Evolutionary conservation across 2,797 vertebrate genomes (phyloP).

Genomic region (Enteromius paludinosus): DNA sequence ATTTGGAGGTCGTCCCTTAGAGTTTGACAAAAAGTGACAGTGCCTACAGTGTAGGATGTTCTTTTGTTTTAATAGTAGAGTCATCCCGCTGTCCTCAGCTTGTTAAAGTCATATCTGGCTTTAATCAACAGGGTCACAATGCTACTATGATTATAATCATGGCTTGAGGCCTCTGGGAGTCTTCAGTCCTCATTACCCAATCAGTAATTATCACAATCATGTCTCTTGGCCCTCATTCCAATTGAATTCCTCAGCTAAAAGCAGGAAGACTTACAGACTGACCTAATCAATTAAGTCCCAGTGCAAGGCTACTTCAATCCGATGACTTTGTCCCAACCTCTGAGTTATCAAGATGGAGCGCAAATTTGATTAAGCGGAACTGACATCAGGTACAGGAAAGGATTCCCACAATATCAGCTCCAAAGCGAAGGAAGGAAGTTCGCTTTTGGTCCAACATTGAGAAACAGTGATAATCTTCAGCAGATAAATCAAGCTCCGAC

Average conservation of each 20-base stretch:
- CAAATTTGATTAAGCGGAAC: slow-evolving; percentile 63
- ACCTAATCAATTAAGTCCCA: slow-evolving; percentile 71
- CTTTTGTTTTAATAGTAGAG: slow-evolving; percentile 50
- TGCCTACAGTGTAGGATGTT: slow-evolving; percentile 33
- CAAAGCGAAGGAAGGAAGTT: slow-evolving; percentile 25
- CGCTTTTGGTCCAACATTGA: slow-evolving; percentile 41
- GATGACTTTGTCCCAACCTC: slow-evolving; percentile 69
- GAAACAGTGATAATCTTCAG: slow-evolving; percentile 58
- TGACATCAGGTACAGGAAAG: slow-evolving; percentile 60
- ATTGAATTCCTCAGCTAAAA: slow-evolving; percentile 67
- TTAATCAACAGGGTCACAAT: slow-evolving; percentile 66
- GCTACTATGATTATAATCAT: slow-evolving; percentile 61
- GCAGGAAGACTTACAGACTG: slow-evolving; percentile 63
- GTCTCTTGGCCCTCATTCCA: slow-evolving; percentile 66
- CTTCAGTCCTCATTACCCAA: slow-evolving; percentile 70
- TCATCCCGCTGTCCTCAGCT: slow-evolving; percentile 59
- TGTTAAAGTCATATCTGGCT: slow-evolving; percentile 66
- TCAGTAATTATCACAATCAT: slow-evolving; percentile 73
- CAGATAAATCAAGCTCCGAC: slow-evolving; percentile 60
- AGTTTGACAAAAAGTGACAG: slow-evolving; percentile 50
- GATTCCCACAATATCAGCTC: slow-evolving; percentile 55
- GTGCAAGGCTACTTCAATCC: slow-evolving; percentile 63
- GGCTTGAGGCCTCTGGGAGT: slow-evolving; percentile 44
- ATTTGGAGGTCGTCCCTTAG: slow-evolving; percentile 38
- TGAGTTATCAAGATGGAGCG: slow-evolving; percentile 65